phyloP scores from a whole-genome alignment of 2,888 invertebrate genomes.

The Aricia artaxerxes region DNA sequence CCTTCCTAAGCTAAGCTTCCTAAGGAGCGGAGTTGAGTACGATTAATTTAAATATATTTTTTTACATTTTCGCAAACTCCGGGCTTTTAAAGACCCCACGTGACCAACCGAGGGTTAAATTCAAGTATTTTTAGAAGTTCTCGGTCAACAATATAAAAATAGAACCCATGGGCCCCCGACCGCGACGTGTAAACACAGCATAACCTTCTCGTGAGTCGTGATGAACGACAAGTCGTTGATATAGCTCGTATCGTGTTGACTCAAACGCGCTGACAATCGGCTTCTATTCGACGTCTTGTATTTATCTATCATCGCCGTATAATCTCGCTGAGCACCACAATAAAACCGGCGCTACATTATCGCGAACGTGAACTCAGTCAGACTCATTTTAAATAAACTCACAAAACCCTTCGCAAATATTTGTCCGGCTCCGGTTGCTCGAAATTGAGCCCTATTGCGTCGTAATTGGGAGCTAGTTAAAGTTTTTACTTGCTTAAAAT shows the following conservation, averaged over 20 bases:
- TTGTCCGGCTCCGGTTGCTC: not conserved
- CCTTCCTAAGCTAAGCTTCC: too few species aligned
- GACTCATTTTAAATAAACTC: conserved; percentile 34
- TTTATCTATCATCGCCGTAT: conserved; percentile 37
- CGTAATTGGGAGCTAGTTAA: conserved; percentile 4
- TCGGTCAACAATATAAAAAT: not conserved
- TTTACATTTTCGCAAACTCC: too few species aligned
- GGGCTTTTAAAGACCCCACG: too few species aligned
- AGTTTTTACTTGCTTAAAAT: conserved; percentile 21
- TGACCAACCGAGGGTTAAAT: not conserved
- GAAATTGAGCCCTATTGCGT: conserved; percentile 33
- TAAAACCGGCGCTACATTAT: conserved; percentile 34
- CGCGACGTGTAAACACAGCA: conserved; percentile 25
- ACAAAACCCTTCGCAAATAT: conserved; percentile 36
- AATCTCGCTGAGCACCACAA: conserved; percentile 34
- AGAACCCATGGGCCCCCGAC: not conserved
- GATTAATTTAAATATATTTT: too few species aligned
- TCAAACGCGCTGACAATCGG: conserved; percentile 38
- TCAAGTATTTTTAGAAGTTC: not conserved
- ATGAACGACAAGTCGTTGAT: conserved; percentile 31
- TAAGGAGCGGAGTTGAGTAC: too few species aligned
- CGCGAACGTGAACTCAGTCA: conserved; percentile 33
- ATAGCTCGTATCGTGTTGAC: conserved; percentile 37
- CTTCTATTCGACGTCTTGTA: conserved; percentile 38
- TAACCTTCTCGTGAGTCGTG: conserved; percentile 9